phyloP scores from a whole-genome alignment of 1,140 invertebrate species.

The Elysia chlorotica region DNA sequence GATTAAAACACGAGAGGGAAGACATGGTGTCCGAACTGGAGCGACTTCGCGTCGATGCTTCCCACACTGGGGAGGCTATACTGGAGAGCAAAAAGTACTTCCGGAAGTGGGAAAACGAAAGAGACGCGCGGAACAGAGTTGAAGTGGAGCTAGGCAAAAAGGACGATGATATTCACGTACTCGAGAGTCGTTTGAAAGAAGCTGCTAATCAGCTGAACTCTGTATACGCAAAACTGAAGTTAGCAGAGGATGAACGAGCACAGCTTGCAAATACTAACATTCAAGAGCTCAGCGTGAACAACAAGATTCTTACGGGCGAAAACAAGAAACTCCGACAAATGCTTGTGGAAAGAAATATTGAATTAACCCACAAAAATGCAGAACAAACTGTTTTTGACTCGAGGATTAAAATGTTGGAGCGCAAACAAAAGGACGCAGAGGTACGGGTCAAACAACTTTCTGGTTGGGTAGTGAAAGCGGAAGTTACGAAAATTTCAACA shows the following conservation, averaged over 20 bases:
- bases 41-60: conserved; percentile 7
- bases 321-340: conserved; percentile 30
- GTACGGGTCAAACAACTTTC: conserved; percentile 25
- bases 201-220: conserved; percentile 18
- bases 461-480: too few relatives aligned
- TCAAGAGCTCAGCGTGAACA: conserved; percentile 5
- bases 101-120: conserved; percentile 6
- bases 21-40: conserved; percentile 21
- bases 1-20: conserved; percentile 26
- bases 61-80: neutral
- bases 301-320: conserved; percentile 25
- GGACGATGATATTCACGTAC: conserved; percentile 2
- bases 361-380: conserved; percentile 20
- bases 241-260: conserved; percentile 21
- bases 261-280: conserved; percentile 5
- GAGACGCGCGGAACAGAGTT: conserved; percentile 7
- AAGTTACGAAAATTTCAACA: too few relatives aligned
- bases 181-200: conserved; percentile 16
- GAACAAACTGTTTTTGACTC: conserved; percentile 16
- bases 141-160: neutral
- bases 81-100: conserved; percentile 5
- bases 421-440: conserved; percentile 27
- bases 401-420: conserved; percentile 23
- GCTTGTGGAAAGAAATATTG: conserved; percentile 34
- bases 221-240: conserved; percentile 11